phyloP scores from a whole-genome alignment of 92 coral and sea anemone genomes.

The Palythoa grandis region DNA sequence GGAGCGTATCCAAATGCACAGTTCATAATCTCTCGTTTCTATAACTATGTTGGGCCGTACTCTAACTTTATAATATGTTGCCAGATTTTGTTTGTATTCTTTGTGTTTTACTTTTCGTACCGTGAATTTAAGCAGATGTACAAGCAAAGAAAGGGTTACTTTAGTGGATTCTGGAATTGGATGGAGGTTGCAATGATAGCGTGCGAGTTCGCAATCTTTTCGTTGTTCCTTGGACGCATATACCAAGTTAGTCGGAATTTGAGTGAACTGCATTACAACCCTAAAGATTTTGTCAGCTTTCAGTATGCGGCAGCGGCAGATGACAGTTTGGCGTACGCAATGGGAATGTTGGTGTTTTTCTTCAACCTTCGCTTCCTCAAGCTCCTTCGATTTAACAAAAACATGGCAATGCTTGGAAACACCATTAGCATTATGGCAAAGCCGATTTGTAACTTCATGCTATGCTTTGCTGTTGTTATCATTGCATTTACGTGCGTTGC shows the following conservation, averaged over 20 bases:
- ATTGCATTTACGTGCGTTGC: conserved; percentile 74
- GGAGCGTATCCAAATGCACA: conserved; percentile 78
- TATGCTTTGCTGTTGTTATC: conserved; percentile 73
- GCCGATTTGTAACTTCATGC: conserved; percentile 72
- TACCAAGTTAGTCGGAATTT: conserved; percentile 87
- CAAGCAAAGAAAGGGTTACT: conserved; percentile 73
- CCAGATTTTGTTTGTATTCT: conserved; percentile 69
- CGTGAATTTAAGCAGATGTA: conserved; percentile 81
- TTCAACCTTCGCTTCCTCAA: conserved; percentile 79
- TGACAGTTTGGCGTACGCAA: conserved; percentile 64
- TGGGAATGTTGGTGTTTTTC: conserved; percentile 84
- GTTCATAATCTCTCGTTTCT: conserved; percentile 74
- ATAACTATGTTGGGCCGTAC: conserved; percentile 75
- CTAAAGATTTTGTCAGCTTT: conserved; percentile 90
- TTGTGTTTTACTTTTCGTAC: conserved; percentile 85
- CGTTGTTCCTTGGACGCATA: conserved; percentile 74
- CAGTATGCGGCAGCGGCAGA: conserved; percentile 94
- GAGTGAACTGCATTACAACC: conserved; percentile 76
- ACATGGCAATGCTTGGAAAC: conserved; percentile 82
- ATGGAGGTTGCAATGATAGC: conserved; percentile 76
- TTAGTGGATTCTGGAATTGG: conserved; percentile 95
- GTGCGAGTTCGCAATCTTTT: conserved; percentile 69
- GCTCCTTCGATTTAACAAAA: conserved; percentile 78
- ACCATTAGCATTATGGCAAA: conserved; percentile 77
- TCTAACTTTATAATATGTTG: conserved; percentile 66